Base-by-base conservation (phyloP, 1,140 invertebrate species). In the Amphibalanus amphitrite region DNA sequence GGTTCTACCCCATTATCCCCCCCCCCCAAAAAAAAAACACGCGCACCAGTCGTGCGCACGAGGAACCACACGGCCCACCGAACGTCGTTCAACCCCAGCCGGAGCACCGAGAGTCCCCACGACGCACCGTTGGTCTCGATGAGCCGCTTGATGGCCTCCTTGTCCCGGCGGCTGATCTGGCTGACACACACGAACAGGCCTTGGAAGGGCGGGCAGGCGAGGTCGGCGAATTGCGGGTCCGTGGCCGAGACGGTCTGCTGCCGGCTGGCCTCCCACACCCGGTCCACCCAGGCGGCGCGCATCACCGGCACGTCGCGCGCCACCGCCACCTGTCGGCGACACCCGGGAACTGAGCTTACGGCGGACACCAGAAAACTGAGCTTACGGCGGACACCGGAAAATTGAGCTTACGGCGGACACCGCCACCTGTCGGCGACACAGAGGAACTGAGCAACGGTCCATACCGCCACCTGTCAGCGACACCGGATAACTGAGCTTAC, bases 181-280 rank as follows among this genome's bases (percentile, higher is more conserved):
- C 92, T 91, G 4, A 89, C 88, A 17, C 89, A 91, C 17, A 94
- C 85, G 72, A 86, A 82, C 20, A 93, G 78, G 72, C 91, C 90
- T 73, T 87, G 85, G 79, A 97, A 94, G 13, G 88, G 79, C n/a
- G 90, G 89, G 78, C 92, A 86, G 68, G 82, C 85, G 75, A 86
- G 87, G 74, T 82, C 82, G 59, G 86, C 78, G 77, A 91, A 91
- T 69, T 84, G 80, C 0, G 80, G 67, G 75, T 91, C 87, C 8
- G 82, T 82, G 13, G 86, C 89, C 69, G 81, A 79, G 0, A 90
- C 77, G 38, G 85, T 78, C 70, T 77, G 75, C 30, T 69, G 26
- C 1, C 67, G 33, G 71, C 88, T 89, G 29, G 80, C 81, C 38
- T 90, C 81, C 92, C 92, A 95, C 0, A 93, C 86, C 10, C 85